These are phyloP conservation scores for Tokudaia tokunoshimensis DNA, from an alignment of 2,797 vertebrate species.

Conservation along the genomic window DNA sequence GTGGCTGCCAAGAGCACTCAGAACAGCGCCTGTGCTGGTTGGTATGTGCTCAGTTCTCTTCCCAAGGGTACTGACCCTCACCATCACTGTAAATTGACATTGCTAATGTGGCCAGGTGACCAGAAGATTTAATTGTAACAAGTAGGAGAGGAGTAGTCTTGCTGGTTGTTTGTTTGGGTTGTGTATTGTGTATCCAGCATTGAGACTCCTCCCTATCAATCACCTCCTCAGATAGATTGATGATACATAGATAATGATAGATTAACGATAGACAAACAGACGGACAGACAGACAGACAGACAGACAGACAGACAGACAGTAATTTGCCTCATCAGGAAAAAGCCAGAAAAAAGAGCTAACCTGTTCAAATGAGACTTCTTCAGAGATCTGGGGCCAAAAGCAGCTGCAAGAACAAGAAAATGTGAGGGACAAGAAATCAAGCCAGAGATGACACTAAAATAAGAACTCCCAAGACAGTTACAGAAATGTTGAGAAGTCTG, in stretches of 20 bases:
- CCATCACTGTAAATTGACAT: neutral
- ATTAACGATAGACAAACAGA: neutral
- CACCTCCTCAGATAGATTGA: neutral
- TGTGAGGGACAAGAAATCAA: neutral
- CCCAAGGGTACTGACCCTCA: neutral
- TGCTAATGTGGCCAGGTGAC: neutral
- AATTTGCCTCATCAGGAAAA: neutral
- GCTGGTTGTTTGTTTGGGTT: neutral
- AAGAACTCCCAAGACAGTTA: neutral
- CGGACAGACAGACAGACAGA: neutral
- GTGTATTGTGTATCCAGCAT: neutral
- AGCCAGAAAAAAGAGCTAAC: neutral
- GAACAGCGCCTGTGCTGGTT: fast-evolving
- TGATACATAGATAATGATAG: neutral
- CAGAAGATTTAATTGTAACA: neutral
- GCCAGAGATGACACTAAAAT: neutral
- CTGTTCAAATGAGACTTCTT: neutral
- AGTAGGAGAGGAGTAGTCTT: neutral
- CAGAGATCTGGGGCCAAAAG: neutral
- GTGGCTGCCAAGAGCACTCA: neutral
- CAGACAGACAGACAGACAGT: neutral
- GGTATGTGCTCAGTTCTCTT: neutral
- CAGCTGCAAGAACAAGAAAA: constrained; percentile 16
- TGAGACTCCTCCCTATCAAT: neutral
- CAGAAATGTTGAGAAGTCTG: neutral